Percentiles rank a stretch among this genome's conserved stretches.
Evolutionary conservation across 1,140 invertebrate species (phyloP).

Genomic region (Ganaspis sp.): DNA sequence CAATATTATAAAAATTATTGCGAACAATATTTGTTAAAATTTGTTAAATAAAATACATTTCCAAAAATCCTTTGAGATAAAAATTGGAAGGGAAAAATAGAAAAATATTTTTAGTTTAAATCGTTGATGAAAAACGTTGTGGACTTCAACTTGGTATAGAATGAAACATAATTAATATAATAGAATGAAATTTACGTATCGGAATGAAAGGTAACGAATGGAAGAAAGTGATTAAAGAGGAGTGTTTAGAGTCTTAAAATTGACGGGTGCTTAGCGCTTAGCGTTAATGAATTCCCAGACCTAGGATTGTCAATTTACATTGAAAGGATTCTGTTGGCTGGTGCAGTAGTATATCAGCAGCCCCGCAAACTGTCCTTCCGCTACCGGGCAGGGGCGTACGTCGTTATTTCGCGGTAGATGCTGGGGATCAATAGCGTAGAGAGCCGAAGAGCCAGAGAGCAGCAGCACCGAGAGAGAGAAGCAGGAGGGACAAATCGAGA

Average conservation of each 20-base stretch:
- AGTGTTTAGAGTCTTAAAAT: background rate
- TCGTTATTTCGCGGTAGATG: conserved; percentile 77
- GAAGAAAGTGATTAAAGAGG: too few species aligned
- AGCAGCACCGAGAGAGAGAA: conserved; percentile 56
- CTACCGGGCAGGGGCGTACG: conserved; percentile 63
- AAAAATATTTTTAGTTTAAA: too few species aligned
- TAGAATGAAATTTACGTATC: too few species aligned
- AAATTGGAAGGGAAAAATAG: too few species aligned
- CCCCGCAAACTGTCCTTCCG: conserved; percentile 46
- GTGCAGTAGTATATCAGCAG: conserved; percentile 46
- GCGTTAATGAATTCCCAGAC: conserved; percentile 5
- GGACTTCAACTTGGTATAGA: too few species aligned
- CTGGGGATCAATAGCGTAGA: conserved; percentile 77
- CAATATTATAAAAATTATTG: too few species aligned
- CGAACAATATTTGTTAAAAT: too few species aligned
- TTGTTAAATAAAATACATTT: too few species aligned
- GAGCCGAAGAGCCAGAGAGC: conserved; percentile 68
- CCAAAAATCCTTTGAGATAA: too few species aligned
- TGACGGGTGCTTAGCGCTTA: background rate
- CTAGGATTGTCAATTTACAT: conserved; percentile 25
- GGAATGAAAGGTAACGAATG: too few species aligned
- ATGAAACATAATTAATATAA: too few species aligned
- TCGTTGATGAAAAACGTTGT: too few species aligned
- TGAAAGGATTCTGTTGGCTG: conserved; percentile 38
- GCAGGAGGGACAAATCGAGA: conserved; percentile 47